Evolutionary conservation across 2,888 invertebrate genomes (phyloP).

Genomic region (Amaurobius ferox): DNA sequence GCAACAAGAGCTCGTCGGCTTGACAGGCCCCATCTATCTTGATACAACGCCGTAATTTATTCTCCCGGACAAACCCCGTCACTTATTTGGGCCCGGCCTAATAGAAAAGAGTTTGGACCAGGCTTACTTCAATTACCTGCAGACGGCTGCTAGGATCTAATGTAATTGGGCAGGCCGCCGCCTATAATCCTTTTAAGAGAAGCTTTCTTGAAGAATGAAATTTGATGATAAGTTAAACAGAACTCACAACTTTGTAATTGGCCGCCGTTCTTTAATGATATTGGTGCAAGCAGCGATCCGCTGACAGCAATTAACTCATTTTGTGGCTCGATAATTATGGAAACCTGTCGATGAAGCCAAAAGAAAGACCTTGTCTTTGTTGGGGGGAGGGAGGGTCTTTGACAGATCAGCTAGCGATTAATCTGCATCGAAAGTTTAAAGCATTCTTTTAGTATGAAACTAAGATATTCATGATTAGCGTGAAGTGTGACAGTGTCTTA

Average conservation of each 20-base stretch:
- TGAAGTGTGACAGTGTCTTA: background rate
- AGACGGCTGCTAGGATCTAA: conserved; percentile 58
- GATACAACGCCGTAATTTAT: conserved; percentile 66
- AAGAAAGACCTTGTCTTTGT: conserved; percentile 26
- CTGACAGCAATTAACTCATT: conserved; percentile 70
- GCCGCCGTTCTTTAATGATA: conserved; percentile 67
- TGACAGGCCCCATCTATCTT: conserved; percentile 70
- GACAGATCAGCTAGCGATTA: conserved; percentile 46
- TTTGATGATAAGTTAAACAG: conserved; percentile 70
- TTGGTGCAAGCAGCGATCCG: conserved; percentile 58
- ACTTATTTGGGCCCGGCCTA: conserved; percentile 56
- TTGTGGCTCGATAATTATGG: conserved; percentile 63
- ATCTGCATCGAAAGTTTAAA: conserved; percentile 30
- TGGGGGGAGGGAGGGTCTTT: conserved; percentile 27
- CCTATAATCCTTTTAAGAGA: conserved; percentile 54
- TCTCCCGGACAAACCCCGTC: conserved; percentile 67
- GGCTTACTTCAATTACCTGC: conserved; percentile 68
- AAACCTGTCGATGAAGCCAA: conserved; percentile 60
- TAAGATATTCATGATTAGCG: background rate
- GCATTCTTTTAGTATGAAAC: background rate
- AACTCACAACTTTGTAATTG: conserved; percentile 71
- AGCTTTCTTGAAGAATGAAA: conserved; percentile 60
- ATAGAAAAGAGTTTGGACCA: conserved; percentile 68
- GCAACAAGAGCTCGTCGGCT: conserved; percentile 44
- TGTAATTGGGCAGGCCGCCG: conserved; percentile 61